phyloP scores from a whole-genome alignment of 2,113 vertebrate species.

The Podilymbus podiceps region DNA sequence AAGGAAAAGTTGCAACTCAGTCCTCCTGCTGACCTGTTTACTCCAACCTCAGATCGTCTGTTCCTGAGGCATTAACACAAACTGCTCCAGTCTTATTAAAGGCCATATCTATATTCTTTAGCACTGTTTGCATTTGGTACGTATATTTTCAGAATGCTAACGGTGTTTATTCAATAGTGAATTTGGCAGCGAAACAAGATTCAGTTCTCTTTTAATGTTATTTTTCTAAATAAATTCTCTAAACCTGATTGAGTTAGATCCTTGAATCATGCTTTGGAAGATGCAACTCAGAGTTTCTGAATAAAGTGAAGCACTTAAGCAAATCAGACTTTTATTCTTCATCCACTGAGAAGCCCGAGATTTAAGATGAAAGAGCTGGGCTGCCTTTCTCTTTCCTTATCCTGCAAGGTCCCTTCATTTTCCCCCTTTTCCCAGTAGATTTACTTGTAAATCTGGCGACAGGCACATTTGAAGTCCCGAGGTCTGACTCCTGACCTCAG shows the following conservation, averaged over 20 bases:
- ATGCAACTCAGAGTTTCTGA: slow-evolving; percentile 6
- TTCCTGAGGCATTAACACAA: slow-evolving; percentile 8
- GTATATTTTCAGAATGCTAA: slow-evolving; percentile 22
- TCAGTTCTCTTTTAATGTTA: neutral
- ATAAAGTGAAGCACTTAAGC: slow-evolving; percentile 16
- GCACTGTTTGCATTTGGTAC: neutral
- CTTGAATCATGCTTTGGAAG: slow-evolving; percentile 12
- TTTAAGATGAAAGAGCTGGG: slow-evolving; percentile 41
- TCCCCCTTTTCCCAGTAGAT: slow-evolving; percentile 53
- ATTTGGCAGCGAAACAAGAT: slow-evolving; percentile 50
- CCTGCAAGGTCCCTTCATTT: slow-evolving; percentile 28
- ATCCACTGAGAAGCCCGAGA: neutral
- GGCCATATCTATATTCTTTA: slow-evolving; percentile 4
- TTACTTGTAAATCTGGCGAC: slow-evolving; percentile 60
- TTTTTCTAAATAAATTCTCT: slow-evolving; percentile 33
- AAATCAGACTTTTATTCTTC: slow-evolving; percentile 36
- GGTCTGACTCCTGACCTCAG: slow-evolving; percentile 66
- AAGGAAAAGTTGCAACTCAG: neutral
- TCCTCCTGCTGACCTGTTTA: neutral
- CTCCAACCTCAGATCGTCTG: slow-evolving; percentile 18
- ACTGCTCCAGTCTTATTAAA: neutral
- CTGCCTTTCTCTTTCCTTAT: slow-evolving; percentile 27
- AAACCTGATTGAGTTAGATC: slow-evolving; percentile 13
- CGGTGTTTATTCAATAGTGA: neutral
- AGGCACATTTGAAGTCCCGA: slow-evolving; percentile 39